These are phyloP conservation scores for Phalacrocorax brasilianus DNA, from an alignment of 2,113 vertebrate species.

Conservation along the genomic window DNA sequence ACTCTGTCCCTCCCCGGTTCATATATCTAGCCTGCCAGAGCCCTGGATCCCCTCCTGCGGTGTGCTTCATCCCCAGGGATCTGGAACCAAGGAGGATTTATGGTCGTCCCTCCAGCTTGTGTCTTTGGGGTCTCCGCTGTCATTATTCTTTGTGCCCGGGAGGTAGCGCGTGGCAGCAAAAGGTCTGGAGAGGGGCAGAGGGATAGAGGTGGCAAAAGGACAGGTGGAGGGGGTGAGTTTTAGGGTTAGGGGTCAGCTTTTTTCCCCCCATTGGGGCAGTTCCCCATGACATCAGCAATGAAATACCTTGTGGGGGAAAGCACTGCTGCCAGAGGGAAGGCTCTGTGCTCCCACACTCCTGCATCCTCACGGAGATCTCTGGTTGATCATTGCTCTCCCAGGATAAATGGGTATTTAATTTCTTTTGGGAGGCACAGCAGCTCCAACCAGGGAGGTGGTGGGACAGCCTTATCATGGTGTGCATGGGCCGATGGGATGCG, in stretches of 20 bases:
- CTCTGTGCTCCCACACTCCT: not conserved
- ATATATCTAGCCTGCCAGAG: not conserved
- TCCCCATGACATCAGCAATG: not conserved
- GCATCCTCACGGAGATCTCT: accelerated
- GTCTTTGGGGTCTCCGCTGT: not conserved
- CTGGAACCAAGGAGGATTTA: not conserved
- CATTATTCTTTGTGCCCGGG: not conserved
- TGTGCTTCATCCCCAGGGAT: not conserved
- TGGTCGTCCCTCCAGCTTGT: not conserved
- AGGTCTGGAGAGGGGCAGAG: not conserved
- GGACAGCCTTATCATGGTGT: not conserved
- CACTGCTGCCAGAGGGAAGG: not conserved
- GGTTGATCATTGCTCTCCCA: not conserved
- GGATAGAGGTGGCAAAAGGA: not conserved
- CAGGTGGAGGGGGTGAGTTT: not conserved
- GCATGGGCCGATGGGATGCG: accelerated
- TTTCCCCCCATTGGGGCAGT: not conserved
- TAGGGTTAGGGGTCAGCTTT: not conserved
- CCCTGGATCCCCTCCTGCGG: accelerated
- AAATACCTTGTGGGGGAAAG: not conserved
- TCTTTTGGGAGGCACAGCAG: not conserved
- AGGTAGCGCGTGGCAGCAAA: not conserved
- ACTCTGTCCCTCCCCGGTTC: accelerated
- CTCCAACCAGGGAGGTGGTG: not conserved
- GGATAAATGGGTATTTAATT: not conserved